Percentiles rank a stretch among this genome's conserved stretches.
These are phyloP conservation scores for Coelinius sp. DNA, from an alignment of 2,888 invertebrate genomes.

Conservation along the genomic window DNA sequence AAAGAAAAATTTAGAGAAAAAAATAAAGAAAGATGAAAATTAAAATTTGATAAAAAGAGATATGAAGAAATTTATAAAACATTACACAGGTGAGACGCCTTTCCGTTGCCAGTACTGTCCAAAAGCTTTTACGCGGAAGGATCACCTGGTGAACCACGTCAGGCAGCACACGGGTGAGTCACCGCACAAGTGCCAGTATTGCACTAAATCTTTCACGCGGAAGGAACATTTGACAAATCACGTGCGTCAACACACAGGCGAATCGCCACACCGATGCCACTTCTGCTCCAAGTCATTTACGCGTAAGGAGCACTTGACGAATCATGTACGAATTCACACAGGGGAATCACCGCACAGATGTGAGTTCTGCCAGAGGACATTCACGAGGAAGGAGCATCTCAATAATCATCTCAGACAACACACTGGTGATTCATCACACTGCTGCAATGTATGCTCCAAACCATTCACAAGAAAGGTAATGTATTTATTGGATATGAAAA, in stretches of 20 bases:
- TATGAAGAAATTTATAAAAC: slow-evolving; percentile 36
- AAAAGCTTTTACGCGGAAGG: slow-evolving; percentile 88
- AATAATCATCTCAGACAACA: slow-evolving; percentile 82
- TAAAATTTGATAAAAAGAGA: neutral
- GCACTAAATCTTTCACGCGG: slow-evolving; percentile 84
- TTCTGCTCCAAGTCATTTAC: slow-evolving; percentile 90
- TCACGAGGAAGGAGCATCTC: slow-evolving; percentile 81
- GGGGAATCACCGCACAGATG: slow-evolving; percentile 81
- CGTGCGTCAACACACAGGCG: slow-evolving; percentile 89
- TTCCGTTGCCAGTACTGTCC: slow-evolving; percentile 89
- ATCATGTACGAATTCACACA: slow-evolving; percentile 79
- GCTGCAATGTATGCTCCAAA: slow-evolving; percentile 82
- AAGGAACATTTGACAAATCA: slow-evolving; percentile 89
- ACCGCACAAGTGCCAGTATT: slow-evolving; percentile 83
- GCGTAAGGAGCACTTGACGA: slow-evolving; percentile 88
- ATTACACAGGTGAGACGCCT: slow-evolving; percentile 76
- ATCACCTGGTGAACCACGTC: slow-evolving; percentile 84
- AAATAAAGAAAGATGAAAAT: slow-evolving; percentile 29
- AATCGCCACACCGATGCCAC: slow-evolving; percentile 88
- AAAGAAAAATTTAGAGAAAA: slow-evolving; percentile 41
- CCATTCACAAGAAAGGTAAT: slow-evolving; percentile 79
- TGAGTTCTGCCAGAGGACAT: slow-evolving; percentile 80
- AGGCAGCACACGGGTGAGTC: slow-evolving; percentile 84
- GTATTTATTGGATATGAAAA: neutral
- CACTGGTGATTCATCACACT: slow-evolving; percentile 80